Conservation (phyloP, 2,113 vertebrate species). For the cattle (Bos taurus) region ARS-UCD2.0 NC_037347.1:69407001-69407500, state of each 20-base stretch:
- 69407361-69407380: fast-evolving
- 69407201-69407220: background rate
- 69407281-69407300: background rate
- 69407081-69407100: background rate
- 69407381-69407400: fast-evolving
- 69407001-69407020: fast-evolving
- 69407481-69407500: fast-evolving
- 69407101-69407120: background rate
- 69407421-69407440: background rate
- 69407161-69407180: background rate
- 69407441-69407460: background rate
- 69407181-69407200: background rate
- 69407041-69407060: background rate
- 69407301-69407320: fast-evolving
- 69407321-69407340: fast-evolving
- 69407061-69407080: background rate
- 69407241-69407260: background rate
- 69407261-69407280: background rate
- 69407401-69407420: too few species aligned
- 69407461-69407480: fast-evolving
- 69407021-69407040: fast-evolving
- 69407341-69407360: too few species aligned
- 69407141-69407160: background rate
- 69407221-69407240: fast-evolving
- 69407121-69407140: background rate